Evolutionary conservation across 2,113 vertebrate species (phyloP).

Genomic region (Chlamydotis undulata): DNA sequence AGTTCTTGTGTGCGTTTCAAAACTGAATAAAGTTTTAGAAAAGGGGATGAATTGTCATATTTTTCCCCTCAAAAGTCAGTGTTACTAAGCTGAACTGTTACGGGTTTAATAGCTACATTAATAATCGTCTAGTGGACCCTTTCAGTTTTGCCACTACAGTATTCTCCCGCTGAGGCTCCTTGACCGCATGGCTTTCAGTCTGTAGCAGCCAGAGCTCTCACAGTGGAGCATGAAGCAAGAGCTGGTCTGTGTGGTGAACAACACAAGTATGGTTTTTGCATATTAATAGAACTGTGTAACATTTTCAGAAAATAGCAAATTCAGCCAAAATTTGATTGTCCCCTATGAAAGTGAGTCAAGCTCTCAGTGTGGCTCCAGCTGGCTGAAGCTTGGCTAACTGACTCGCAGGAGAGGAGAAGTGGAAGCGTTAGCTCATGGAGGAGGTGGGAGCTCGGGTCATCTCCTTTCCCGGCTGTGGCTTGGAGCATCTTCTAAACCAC

Average conservation of each 20-base stretch:
- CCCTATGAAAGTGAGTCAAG: neutral
- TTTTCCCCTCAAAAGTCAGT: neutral
- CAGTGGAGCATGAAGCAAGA: neutral
- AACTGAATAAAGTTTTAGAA: neutral
- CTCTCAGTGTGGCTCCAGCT: neutral
- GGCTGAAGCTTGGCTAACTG: rapidly evolving
- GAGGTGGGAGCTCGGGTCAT: neutral
- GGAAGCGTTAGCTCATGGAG: neutral
- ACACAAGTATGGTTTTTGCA: neutral
- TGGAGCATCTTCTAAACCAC: neutral
- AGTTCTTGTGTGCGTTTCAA: neutral
- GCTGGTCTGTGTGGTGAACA: neutral
- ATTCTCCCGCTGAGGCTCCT: neutral
- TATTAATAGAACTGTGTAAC: neutral
- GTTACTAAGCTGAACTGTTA: neutral
- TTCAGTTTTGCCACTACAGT: neutral
- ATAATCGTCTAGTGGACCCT: neutral
- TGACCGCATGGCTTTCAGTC: neutral
- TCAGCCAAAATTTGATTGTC: neutral
- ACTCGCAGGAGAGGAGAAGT: neutral
- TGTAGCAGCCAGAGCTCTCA: neutral
- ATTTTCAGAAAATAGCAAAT: neutral
- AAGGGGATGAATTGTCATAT: neutral
- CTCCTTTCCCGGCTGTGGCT: neutral
- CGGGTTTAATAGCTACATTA: neutral